These are phyloP conservation scores for Blennius ocellaris DNA, from an alignment of 2,113 vertebrate genomes.

Conservation along the genomic window DNA sequence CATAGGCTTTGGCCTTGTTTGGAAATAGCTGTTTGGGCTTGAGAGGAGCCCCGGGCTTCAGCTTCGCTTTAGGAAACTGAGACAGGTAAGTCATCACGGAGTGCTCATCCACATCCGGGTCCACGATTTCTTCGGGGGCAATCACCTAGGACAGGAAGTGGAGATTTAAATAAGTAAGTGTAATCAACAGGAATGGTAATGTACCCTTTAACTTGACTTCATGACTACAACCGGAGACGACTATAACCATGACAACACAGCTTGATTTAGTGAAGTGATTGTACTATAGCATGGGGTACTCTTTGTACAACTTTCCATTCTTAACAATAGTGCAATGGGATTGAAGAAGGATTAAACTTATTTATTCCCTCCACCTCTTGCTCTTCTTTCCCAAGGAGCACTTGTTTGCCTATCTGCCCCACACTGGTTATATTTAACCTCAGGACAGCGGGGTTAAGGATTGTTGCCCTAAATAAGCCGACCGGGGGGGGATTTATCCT, in stretches of 20 bases:
- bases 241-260: neutral
- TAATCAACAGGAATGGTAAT: neutral
- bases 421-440: slow-evolving; percentile 79
- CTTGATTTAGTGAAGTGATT: slow-evolving; percentile 6
- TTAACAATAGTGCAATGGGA: slow-evolving; percentile 38
- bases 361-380: slow-evolving; percentile 47
- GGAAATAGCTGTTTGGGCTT: slow-evolving; percentile 88
- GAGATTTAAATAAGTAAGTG: no score
- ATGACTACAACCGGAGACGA: neutral
- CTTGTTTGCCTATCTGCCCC: slow-evolving; percentile 63
- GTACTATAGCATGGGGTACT: slow-evolving; percentile 17
- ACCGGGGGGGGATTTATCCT: slow-evolving; percentile 73
- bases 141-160: slow-evolving; percentile 85
- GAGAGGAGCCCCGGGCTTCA: slow-evolving; percentile 91
- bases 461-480: slow-evolving; percentile 70
- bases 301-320: slow-evolving; percentile 28
- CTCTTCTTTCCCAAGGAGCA: slow-evolving; percentile 34
- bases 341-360: slow-evolving; percentile 54
- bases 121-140: slow-evolving; percentile 94
- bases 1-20: slow-evolving; percentile 90
- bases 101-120: slow-evolving; percentile 94
- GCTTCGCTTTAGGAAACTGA: slow-evolving; percentile 94
- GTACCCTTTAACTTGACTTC: neutral
- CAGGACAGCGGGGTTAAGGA: slow-evolving; percentile 71
- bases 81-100: slow-evolving; percentile 97